Percentiles rank a stretch among this genome's conserved stretches.
phyloP scores from a whole-genome alignment of 2,113 vertebrate genomes.

The Bettongia penicillata region DNA sequence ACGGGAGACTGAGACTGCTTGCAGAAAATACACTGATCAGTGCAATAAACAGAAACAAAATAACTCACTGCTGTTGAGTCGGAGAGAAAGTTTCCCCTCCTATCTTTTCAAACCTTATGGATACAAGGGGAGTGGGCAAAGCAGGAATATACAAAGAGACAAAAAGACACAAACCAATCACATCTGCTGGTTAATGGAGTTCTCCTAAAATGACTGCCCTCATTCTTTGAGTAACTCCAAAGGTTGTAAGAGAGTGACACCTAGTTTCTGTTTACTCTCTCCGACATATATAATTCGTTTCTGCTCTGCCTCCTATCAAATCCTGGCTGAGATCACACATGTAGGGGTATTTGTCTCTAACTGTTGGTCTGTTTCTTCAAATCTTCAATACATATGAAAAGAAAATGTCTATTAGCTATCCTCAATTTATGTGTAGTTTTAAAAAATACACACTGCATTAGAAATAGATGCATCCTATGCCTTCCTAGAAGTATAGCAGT shows the following conservation, averaged over 20 bases:
- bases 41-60: conserved; percentile 53
- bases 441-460: not conserved
- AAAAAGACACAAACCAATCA: not conserved
- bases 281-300: not conserved
- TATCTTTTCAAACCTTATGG: conserved; percentile 22
- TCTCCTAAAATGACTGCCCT: not conserved
- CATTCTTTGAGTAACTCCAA: conserved; percentile 22
- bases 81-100: conserved; percentile 1
- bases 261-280: conserved; percentile 26
- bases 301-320: not conserved
- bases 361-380: not conserved
- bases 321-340: not conserved
- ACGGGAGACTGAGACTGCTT: conserved; percentile 36
- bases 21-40: conserved; percentile 65
- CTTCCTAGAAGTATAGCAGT: not conserved
- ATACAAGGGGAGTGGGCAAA: conserved; percentile 11
- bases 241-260: conserved; percentile 63
- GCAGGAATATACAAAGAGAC: not conserved
- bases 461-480: not conserved
- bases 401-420: not conserved
- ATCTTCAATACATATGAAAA: not conserved
- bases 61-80: conserved; percentile 52
- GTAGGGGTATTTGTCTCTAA: not conserved
- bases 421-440: not conserved
- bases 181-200: conserved; percentile 32